A percentile compares a stretch with the other conserved stretches of the same genome.
Evolutionary conservation across 2,113 vertebrate genomes (phyloP).

Genomic region (Gnathonemus longibarbis): DNA sequence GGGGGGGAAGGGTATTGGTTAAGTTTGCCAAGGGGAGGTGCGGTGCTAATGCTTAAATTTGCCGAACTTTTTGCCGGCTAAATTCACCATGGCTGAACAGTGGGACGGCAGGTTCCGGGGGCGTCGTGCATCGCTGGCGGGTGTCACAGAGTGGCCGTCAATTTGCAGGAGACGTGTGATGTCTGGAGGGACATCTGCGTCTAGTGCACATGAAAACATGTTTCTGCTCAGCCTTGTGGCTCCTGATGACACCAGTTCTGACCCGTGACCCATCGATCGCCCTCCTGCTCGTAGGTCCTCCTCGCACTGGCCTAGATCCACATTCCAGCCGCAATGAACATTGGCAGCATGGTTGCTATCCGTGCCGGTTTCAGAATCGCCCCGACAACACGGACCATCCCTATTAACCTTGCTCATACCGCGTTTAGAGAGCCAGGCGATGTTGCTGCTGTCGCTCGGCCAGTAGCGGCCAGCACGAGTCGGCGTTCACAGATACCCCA

Average conservation of each 20-base stretch:
- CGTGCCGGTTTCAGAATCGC: not conserved
- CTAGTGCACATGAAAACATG: not conserved
- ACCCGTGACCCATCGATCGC: not conserved
- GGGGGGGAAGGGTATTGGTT: too few relatives aligned
- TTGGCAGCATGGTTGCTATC: not conserved
- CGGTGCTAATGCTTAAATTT: not conserved
- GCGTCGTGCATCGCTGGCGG: not conserved
- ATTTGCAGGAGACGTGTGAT: not conserved
- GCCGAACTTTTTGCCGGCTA: not conserved
- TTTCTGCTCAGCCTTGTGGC: not conserved
- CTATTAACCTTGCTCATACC: not conserved
- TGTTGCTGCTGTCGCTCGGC: not conserved
- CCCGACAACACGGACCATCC: not conserved
- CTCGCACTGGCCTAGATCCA: not conserved
- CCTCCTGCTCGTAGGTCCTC: not conserved
- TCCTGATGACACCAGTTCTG: not conserved
- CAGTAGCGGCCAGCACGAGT: not conserved
- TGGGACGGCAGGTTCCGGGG: not conserved
- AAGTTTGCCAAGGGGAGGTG: too few relatives aligned
- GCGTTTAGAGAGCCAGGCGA: not conserved
- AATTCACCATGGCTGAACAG: not conserved
- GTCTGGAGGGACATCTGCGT: not conserved
- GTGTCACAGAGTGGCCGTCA: not conserved
- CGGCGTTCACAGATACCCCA: not conserved
- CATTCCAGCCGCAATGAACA: not conserved